These are phyloP conservation scores for Melipona quadrifasciata DNA, from an alignment of 1,140 invertebrate species.

Conservation along the genomic window DNA sequence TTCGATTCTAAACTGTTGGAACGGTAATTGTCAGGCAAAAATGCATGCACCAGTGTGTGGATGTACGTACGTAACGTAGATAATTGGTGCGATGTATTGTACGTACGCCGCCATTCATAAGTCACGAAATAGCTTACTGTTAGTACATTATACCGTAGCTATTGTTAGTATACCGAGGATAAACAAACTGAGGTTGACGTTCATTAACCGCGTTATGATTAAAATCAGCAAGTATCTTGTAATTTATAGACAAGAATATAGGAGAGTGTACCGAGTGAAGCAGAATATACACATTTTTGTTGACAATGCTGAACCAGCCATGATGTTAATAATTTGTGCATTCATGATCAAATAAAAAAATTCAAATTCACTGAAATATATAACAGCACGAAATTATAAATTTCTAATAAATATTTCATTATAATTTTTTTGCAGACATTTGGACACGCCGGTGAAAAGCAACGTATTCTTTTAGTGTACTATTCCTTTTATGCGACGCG, in stretches of 20 bases:
- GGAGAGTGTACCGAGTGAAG: background rate
- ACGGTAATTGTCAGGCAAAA: background rate
- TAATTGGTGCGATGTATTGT: background rate
- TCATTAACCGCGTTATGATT: background rate
- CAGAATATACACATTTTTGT: too few relatives aligned
- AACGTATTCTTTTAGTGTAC: too few relatives aligned
- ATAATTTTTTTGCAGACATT: too few relatives aligned
- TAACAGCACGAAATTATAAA: too few relatives aligned
- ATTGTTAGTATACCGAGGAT: too few relatives aligned
- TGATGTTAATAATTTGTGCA: background rate
- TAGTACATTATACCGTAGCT: too few relatives aligned
- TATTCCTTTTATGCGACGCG: too few relatives aligned
- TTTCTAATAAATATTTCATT: too few relatives aligned
- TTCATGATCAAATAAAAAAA: background rate
- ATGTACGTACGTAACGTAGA: background rate
- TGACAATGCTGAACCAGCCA: too few relatives aligned
- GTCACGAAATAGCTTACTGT: background rate
- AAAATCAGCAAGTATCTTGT: background rate
- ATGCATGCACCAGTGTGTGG: background rate
- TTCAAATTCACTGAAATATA: too few relatives aligned
- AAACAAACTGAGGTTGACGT: background rate
- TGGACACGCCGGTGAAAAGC: too few relatives aligned
- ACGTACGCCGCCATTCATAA: background rate
- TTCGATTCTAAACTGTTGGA: background rate
- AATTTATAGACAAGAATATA: background rate